Evolutionary conservation across 2,113 vertebrate genomes (phyloP), one percentile per base, ranked within the genome.

Genomic region (Lepidothrix coronata): DNA sequence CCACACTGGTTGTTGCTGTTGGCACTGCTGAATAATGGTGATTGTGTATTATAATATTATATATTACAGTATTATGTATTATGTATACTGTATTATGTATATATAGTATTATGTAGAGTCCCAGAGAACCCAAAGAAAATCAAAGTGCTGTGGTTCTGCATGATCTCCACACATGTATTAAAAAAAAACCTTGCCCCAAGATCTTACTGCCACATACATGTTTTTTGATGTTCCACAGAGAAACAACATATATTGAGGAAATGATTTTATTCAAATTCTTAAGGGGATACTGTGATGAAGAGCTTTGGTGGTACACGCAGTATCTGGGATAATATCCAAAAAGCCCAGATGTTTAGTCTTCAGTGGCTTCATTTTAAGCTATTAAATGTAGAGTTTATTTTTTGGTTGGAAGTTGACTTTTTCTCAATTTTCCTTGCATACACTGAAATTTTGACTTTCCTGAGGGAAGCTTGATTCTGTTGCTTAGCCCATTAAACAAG

Each of bases 371-470:
- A 76, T 62, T 96, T 91, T 88, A 91, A 84, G 70, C 79, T 88
- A 62, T 81, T 92, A 92, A 94, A 77, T 66, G 17, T 87, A 74
- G 76, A 86, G 76, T 94, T 95, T 91, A 73, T 93, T 96, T 94
- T 95, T 95, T 82, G 49, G 16, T 71, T 91, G 74, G 86, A 82
- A 96, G 63, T 65, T 77, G n/a, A 55, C 88, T 91, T 95, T 89
- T 95, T 63, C 62, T 66, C 33, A 44, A 2, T 95, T 89, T 88
- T 95, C 37, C 15, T 75, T 41, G 30, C 3, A 0, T 89, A 6
- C 35, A 31, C 19, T 76, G 25, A 84, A 76, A 89, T 79, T 43
- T 81, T 82, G 84, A 27, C 67, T 96, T 92, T 91, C 25, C 61
- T 67, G 65, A 85, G 67, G 28, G 82, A 91, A 84, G 48, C 21